A percentile compares a stretch with the other conserved stretches of the same genome.
phyloP scores from a whole-genome alignment of 2,888 invertebrate species.

The Ectobius pallidus region DNA sequence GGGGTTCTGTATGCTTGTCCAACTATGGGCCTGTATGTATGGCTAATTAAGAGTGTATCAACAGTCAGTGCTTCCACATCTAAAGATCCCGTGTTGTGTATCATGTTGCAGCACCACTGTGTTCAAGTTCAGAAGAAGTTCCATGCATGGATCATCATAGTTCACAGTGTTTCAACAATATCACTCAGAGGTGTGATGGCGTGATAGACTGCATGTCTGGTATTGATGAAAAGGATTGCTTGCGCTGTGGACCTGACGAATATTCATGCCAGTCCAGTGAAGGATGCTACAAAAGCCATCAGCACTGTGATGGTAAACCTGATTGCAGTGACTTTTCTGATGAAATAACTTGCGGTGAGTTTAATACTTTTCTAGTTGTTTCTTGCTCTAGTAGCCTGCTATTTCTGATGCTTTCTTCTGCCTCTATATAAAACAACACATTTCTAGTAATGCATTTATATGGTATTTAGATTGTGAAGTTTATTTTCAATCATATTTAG shows the following conservation, averaged over 20 bases:
- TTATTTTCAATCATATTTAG: too few species aligned
- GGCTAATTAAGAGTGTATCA: too few species aligned
- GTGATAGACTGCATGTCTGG: slow-evolving; percentile 53
- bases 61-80: too few species aligned
- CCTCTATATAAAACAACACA: too few species aligned
- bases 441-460: too few species aligned
- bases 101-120: not conserved
- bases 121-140: slow-evolving; percentile 26
- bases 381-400: too few species aligned
- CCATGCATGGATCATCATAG: slow-evolving; percentile 40
- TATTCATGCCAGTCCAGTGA: slow-evolving; percentile 24
- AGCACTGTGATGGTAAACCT: slow-evolving; percentile 53
- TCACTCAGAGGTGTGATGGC: slow-evolving; percentile 54
- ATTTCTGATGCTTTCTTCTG: too few species aligned
- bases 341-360: slow-evolving; percentile 48
- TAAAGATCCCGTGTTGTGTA: too few species aligned
- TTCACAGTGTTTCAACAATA: slow-evolving; percentile 43
- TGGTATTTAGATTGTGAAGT: too few species aligned
- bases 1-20: too few species aligned
- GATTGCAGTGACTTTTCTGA: slow-evolving; percentile 54
- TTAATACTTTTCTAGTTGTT: too few species aligned
- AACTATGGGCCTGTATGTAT: too few species aligned
- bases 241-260: slow-evolving; percentile 41
- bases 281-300: slow-evolving; percentile 49
- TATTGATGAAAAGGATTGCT: slow-evolving; percentile 55